phyloP scores from a whole-genome alignment of 2,888 invertebrate species.

The Rotaria socialis region DNA sequence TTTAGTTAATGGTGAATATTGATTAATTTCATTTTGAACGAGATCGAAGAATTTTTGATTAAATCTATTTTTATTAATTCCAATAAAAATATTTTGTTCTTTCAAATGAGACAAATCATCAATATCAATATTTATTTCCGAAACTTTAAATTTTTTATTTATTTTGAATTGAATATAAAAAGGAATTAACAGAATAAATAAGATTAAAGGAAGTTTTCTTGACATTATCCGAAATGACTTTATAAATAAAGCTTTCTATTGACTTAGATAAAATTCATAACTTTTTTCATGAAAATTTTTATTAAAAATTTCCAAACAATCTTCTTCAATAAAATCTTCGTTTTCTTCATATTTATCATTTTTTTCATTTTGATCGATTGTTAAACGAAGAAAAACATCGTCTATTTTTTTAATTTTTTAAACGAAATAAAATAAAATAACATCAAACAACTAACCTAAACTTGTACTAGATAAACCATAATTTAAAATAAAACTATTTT shows the following conservation, averaged over 20 bases:
- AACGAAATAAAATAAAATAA: background rate
- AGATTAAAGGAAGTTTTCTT: no score
- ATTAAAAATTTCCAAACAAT: constrained; percentile 20
- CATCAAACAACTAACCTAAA: background rate
- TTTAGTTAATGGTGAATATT: background rate
- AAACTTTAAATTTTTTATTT: no score
- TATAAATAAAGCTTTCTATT: constrained; percentile 16
- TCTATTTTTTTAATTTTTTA: background rate
- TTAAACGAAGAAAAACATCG: background rate
- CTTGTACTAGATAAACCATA: constrained; percentile 20
- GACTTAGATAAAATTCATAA: constrained; percentile 7
- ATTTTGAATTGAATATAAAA: background rate
- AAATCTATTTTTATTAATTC: background rate
- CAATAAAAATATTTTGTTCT: background rate
- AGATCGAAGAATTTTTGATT: background rate
- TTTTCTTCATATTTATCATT: background rate
- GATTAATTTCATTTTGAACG: no score
- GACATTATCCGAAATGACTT: background rate
- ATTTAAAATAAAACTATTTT: background rate
- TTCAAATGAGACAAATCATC: background rate
- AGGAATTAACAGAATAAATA: background rate
- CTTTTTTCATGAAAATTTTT: background rate
- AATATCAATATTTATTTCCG: background rate
- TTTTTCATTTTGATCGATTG: background rate
- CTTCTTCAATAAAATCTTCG: background rate